Evolutionary conservation across 1,140 invertebrate genomes (phyloP), one percentile per base, ranked within the genome.

Genomic region (Carposina sasakii): DNA sequence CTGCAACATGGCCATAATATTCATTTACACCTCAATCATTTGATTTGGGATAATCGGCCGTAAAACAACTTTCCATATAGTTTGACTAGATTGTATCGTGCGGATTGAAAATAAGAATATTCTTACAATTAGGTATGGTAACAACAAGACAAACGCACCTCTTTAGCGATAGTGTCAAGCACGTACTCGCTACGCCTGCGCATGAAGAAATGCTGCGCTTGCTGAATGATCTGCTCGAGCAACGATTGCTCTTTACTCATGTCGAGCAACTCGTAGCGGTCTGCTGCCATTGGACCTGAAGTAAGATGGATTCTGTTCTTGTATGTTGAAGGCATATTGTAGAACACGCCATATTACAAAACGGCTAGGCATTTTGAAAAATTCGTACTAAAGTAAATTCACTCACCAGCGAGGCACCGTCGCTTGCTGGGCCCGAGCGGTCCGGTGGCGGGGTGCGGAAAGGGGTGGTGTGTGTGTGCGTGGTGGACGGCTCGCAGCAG

Each of bases 161-260:
- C 95, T 61, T 94, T 91, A 1, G 96, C 95, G 60, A 98, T 91
- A 24, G 94, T 95, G 66, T 99, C 96, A n/a, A 99, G 86, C 0
- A 98, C 94, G 67, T 95, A 95, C 85, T 96, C 94, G 0, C 95
- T 96, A 30, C 96, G 88, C 41, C 95, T 87, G 26, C 96, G 86
- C 88, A 98, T 92, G 34, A 98, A 96, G 67, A 96, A 95, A 76
- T 98, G 97, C 77, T 98, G 96, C 0, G 96, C 94, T 81, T 99
- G 97, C 59, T 96, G 92, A 34, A 98, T 97, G 33, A 98, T 98
- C 85, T 98, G 96, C 70, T 98, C 96, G n/a, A 99, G 76, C 1
- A 98, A 86, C 0, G 95, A 97, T 79, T 93, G 92, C 51, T 91
- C 92, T 66, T 95, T 94, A 13, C 91, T 92, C 92, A 97, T 96